Evolutionary conservation across 2,888 invertebrate species (phyloP), one percentile per base, ranked within the genome.

Genomic region (Drosophila pseudotakahashii): DNA sequence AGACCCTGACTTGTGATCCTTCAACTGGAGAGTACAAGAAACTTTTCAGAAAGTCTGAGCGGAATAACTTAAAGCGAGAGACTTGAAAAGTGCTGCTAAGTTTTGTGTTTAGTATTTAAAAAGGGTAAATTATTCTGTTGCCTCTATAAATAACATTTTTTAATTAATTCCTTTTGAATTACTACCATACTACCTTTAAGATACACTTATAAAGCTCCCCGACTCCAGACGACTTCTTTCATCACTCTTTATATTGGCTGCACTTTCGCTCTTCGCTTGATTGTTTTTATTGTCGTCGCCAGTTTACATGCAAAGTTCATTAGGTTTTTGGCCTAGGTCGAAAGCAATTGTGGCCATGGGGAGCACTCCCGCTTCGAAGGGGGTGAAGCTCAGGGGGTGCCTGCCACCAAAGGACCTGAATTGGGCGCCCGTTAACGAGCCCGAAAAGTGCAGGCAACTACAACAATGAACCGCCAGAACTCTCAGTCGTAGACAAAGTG

Each of bases 281-380:
- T 61, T 63, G 63, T 75, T 61, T 63, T 74, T 68, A 73, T 67
- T 72, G 68, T 60, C 36, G 61, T 64, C 45, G 73, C 64, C 66
- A 77, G 69, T 64, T 73, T 80, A 84, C 82, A 83, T 84, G 84
- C 80, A 84, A 83, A 83, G 82, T 84, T 83, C 82, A 83, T 83
- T 83, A 82, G 79, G 80, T 77, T 77, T 84, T 82, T 84, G 81
- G 82, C 82, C 80, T 80, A 80, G 63, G 81, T 37, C 75, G 59
- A 78, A 48, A 30, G 50, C 77, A 72, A 79, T 75, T 73, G 73
- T 60, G 68, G 76, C 79, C 70, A 69, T 55, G 54, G 44, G 52
- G 61, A 9, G 0, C 13, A 23, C 5, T n/a, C n/a, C n/a, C 23
- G 7, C 9, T 34, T 3, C 32, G 7, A 14, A 10, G 10, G 1